Base-by-base conservation (phyloP, 1,140 invertebrate genomes). In the Limonius californicus region DNA sequence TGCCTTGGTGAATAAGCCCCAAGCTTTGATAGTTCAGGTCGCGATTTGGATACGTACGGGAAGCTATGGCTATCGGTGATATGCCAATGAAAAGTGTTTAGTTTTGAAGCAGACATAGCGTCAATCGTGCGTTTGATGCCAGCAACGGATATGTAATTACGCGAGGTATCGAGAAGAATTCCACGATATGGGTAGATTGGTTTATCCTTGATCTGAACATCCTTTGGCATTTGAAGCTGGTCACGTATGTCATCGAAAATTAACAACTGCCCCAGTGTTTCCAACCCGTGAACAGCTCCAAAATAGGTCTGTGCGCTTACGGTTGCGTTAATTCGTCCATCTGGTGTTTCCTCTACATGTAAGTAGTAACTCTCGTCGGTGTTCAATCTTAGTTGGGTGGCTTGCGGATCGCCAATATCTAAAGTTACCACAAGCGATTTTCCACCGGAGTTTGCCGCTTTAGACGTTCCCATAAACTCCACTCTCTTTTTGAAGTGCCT, bases 11-110 rank as follows among this genome's bases (percentile, higher is more conserved):
- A 78, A 69, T 92, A 92, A 14, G 90, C 87, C 0, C 91, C 92
- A 19, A 87, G 83, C 68, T 83, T 82, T 0, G 84, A 82, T 9
- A 94, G 75, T 39, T 88, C 76, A 0, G 91, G 91, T 43, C 81
- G 81, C 6, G 83, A 84, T 68, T 81, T 80, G 0, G 89, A 84
- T 19, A 85, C 84, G 54, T 92, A 85, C 0, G 92, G 91, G 70
- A 94, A 94, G 68, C 90, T 92, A 16, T 94, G 91, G 0, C 87
- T 86, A 73, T 95, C 92, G 0, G 90, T 92, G n/a, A 94, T 90
- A 67, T 95, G 91, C 90, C 91, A 94, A 68, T 95, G 92, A 73
- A 95, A 89, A 0, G 87, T 87, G 72, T 95, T 39, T 39, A 39
- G 35, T 39, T 39, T 39, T 39, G 35, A 39, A 11, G 85, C 81